phyloP scores from a whole-genome alignment of 2,113 vertebrate species.

The Lampris incognitus region DNA sequence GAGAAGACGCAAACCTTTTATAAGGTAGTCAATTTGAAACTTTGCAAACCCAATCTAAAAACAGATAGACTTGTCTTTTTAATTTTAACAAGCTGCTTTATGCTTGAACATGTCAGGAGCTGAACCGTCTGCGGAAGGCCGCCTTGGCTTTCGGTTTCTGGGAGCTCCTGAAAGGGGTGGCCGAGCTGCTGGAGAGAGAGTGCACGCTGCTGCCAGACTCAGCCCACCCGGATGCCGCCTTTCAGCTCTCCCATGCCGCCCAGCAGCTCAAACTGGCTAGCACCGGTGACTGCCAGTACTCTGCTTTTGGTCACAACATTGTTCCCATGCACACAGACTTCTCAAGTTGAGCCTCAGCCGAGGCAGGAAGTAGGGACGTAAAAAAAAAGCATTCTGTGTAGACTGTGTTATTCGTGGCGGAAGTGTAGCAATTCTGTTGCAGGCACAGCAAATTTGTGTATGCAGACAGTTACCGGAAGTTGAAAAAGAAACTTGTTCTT shows the following conservation, averaged over 20 bases:
- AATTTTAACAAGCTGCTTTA: neutral
- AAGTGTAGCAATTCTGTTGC: neutral
- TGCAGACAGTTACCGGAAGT: no score
- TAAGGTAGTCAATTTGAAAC: constrained; percentile 83
- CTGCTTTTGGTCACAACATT: constrained; percentile 93
- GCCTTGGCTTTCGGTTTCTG: constrained; percentile 96
- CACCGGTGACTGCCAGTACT: constrained; percentile 88
- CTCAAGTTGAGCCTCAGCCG: constrained; percentile 77
- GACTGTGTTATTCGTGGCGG: neutral
- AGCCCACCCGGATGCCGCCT: constrained; percentile 93
- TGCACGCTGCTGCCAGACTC: constrained; percentile 95
- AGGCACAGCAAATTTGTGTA: neutral
- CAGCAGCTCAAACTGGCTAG: constrained; percentile 96
- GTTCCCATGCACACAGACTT: constrained; percentile 96
- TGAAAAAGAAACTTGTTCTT: neutral
- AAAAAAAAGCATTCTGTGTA: neutral
- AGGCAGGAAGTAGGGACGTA: constrained; percentile 3
- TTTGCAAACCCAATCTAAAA: no score
- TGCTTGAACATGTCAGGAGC: constrained; percentile 83
- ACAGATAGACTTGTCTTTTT: neutral
- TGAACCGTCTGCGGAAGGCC: constrained; percentile 94
- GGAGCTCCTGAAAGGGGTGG: constrained; percentile 95
- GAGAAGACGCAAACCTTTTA: constrained; percentile 99
- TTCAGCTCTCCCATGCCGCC: constrained; percentile 95
- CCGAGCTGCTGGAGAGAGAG: constrained; percentile 94